Evolutionary conservation across 2,888 invertebrate genomes (phyloP), one percentile per base, ranked within the genome.

Genomic region (Protonemura montana): DNA sequence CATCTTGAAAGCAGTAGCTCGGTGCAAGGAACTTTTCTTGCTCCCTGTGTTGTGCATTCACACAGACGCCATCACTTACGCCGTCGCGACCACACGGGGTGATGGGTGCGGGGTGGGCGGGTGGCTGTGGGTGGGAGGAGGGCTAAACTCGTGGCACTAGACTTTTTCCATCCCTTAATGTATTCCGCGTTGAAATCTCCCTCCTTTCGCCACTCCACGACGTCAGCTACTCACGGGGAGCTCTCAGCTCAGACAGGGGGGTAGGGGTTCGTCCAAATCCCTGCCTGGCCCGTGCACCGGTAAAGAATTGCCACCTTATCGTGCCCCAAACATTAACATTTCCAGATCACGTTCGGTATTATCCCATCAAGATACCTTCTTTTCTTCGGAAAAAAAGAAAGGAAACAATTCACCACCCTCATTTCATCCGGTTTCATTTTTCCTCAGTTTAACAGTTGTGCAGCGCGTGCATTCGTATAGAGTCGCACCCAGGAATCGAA

Each of bases 291-390:
- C 59, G 59, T 59, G 59, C 21, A 21, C 59, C 21, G 21, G 59
- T 59, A 59, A 59, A 59, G 59, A 59, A 59, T 59, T 59, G 59
- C 59, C 59, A 59, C 84, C 84, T 84, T 84, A 59, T 76, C 84
- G 76, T 28, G n/a, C 28, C 25, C 78, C 78, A 78, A 35, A 41
- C 82, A 83, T 83, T 83, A 83, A 83, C 82, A 83, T 83, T 41
- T n/a, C 82, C 41, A 30, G 82, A 83, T 84, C 84, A 84, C 84
- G 84, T 84, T 13, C 27, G 27, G 82, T 84, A 84, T 84, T 84
- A 84, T 84, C 76, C 84, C 84, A 84, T 59, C 84, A 26, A n/a
- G 76, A 76, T 84, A 76, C 84, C 76, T 59, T 83, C 83, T 42
- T 82, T 35, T n/a, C 25, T 82, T 29, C 26, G 78, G 78, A 10